Percentiles rank a stretch among this genome's conserved stretches.
Conservation (phyloP, 2,888 invertebrate genomes). For the Drosophila kambysellisi region DNA sequence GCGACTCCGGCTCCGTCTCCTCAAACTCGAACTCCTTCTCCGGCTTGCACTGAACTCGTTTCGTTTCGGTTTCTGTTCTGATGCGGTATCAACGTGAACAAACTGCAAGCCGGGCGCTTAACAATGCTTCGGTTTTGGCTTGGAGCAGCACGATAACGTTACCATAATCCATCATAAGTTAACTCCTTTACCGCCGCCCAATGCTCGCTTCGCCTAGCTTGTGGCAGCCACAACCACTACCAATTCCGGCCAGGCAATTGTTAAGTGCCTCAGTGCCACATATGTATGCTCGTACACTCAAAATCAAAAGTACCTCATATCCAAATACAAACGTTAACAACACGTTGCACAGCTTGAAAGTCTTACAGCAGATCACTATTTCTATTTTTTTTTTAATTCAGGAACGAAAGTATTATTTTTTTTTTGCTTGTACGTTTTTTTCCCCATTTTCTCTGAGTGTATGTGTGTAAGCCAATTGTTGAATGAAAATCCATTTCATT, state of each 20-base stretch:
- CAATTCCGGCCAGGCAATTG: conserved; percentile 40
- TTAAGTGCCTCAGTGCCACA: conserved; percentile 19
- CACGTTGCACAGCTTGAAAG: background rate
- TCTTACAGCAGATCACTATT: background rate
- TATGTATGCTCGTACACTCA: conserved; percentile 5
- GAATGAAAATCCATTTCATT: conserved; percentile 84
- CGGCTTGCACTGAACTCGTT: background rate
- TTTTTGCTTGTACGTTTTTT: conserved; percentile 9
- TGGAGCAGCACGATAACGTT: conserved; percentile 43
- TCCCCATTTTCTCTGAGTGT: conserved; percentile 7
- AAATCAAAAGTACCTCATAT: background rate
- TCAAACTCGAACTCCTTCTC: background rate
- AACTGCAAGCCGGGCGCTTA: conserved; percentile 32
- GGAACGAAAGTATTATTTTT: background rate
- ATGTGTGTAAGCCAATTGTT: conserved; percentile 73
- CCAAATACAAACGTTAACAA: background rate
- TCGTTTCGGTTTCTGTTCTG: background rate
- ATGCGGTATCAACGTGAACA: conserved; percentile 40
- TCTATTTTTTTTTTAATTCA: background rate
- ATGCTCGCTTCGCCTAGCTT: background rate
- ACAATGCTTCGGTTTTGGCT: conserved; percentile 44
- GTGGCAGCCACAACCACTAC: conserved; percentile 3
- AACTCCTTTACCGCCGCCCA: conserved; percentile 18
- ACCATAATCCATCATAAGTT: conserved; percentile 82
- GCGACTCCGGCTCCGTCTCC: background rate